These are phyloP conservation scores for Phaethon lepturus DNA, from an alignment of 2,113 vertebrate genomes.

Conservation along the genomic window DNA sequence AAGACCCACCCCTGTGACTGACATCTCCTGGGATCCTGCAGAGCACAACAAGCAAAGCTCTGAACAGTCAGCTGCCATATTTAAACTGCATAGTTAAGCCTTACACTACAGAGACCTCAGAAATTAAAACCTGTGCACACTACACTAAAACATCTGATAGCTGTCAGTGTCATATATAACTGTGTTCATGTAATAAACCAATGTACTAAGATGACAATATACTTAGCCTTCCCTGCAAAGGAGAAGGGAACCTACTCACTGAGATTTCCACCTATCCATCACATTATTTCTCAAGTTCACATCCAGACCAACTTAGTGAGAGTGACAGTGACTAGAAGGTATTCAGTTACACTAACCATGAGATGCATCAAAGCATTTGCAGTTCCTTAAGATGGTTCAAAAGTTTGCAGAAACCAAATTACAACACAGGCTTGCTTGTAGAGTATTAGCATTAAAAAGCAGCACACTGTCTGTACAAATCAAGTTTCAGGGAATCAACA, in stretches of 20 bases:
- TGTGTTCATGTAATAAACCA: neutral
- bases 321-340: neutral
- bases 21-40: slow-evolving; percentile 40
- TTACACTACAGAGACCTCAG: neutral
- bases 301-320: neutral
- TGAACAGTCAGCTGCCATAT: neutral
- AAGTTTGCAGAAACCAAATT: neutral
- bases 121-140: neutral
- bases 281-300: neutral
- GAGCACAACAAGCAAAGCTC: slow-evolving; percentile 3
- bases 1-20: slow-evolving; percentile 55
- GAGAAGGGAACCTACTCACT: neutral
- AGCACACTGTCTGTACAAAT: neutral
- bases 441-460: neutral
- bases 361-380: neutral
- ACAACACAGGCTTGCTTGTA: neutral
- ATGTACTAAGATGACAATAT: neutral
- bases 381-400: neutral
- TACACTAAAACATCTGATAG: neutral
- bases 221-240: neutral
- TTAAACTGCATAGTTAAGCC: neutral
- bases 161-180: neutral
- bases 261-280: neutral
- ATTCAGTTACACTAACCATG: neutral
- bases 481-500: neutral